Base-by-base conservation (phyloP, 1,140 invertebrate species). In the Melanaphis sacchari region DNA sequence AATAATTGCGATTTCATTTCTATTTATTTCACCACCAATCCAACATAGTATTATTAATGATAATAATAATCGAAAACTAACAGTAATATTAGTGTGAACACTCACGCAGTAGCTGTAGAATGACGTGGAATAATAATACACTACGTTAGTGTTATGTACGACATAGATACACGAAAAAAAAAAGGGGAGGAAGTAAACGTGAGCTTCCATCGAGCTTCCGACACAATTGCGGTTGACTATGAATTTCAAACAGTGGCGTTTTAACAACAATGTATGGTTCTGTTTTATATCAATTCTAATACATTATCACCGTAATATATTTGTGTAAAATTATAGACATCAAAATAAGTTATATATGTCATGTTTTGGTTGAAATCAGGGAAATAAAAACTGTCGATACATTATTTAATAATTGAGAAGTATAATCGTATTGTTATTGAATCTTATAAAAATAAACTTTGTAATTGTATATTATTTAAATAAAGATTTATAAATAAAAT, bases 1-100 rank as follows among this genome's bases (percentile, higher is more conserved):
- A 52, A 76, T 76, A 76, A 89, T 52, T 89, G 87, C n/a, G 46
- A 89, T 89, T 38, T 49, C 31, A 38, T 89, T 52, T 52, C 18
- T 7, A 36, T 89, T 52, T 89, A 21, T 52, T 89, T 52, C n/a
- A 24, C n/a, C 43, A 21, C 21, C 15, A 2, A 82, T n/a, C 41
- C 22, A 66, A 31, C 31, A 11, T 66, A 31, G 54, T 59, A 31
- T 31, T 59, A 59, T n/a, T 59, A 31, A 22, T 11, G 40, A n/a
- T 52, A n/a, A 22, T 88, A 49, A 49, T 88, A 36, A 36, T 52
- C n/a, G 87, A 89, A 52, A 89, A 89, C 46, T 49, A 24, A 41
- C 11, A 88, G 82, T 40, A 49, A 49, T 24, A 49, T 49, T 6
- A 31, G 31, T 18, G 9, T 1, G 8, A 26, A 46, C 24, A 87